Conservation (phyloP, 2,888 invertebrate species). For the Bugulina stolonifera region DNA sequence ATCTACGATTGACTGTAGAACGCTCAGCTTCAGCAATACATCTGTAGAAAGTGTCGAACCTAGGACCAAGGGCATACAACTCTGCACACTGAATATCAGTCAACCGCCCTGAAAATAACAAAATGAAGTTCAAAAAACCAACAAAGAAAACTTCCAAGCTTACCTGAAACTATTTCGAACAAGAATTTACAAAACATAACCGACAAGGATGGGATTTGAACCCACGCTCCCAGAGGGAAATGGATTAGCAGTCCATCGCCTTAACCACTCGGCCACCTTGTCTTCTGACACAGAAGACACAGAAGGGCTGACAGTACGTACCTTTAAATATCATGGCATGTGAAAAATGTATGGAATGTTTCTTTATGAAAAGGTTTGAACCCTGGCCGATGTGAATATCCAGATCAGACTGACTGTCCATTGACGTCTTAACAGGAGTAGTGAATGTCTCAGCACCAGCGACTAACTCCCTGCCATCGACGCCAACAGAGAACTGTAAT, state of each 20-base stretch:
- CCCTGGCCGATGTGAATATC: constrained; percentile 17
- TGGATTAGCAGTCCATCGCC: too few relatives aligned
- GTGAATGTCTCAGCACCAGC: constrained; percentile 5
- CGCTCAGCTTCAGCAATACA: background rate
- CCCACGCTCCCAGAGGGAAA: too few relatives aligned
- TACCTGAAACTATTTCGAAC: too few relatives aligned
- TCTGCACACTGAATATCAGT: background rate
- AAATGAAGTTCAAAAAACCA: too few relatives aligned
- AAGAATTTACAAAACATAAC: too few relatives aligned
- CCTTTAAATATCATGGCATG: constrained; percentile 11
- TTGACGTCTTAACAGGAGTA: background rate
- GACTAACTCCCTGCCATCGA: background rate
- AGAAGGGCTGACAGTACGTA: too few relatives aligned
- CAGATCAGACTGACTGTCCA: background rate
- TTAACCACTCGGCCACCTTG: too few relatives aligned
- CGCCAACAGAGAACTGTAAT: constrained; percentile 7
- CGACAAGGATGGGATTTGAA: too few relatives aligned
- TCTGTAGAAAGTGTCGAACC: background rate
- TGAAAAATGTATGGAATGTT: background rate
- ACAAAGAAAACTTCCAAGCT: too few relatives aligned
- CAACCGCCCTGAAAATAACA: background rate
- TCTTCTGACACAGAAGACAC: too few relatives aligned
- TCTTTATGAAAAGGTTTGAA: constrained; percentile 19
- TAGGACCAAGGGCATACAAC: constrained; percentile 10
- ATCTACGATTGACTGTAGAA: background rate